Base-by-base conservation (phyloP, 2,797 vertebrate species). In the Carapus acus region DNA sequence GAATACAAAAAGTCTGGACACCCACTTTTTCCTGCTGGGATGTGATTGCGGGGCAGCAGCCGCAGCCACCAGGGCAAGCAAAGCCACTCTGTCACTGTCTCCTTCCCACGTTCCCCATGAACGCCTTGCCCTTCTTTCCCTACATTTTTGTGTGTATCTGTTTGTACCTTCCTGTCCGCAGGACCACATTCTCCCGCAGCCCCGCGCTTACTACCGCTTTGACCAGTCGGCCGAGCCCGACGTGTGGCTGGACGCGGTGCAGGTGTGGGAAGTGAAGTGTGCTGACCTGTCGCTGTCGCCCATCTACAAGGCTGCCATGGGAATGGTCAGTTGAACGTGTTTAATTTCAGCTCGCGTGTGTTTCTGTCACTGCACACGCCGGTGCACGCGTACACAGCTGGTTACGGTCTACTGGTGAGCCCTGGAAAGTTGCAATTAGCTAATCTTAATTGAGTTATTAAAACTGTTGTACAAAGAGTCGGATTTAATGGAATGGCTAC, bases 181-280 rank as follows among this genome's bases (percentile, higher is more conserved):
- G 93, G 90, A 91, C 22, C 88, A 89, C 54, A 88, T 92, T 14
- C 74, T 93, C 54, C 76, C 86, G 1, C 78, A 81, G 19, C 88
- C 92, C 0, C 90, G 91, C 0, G 76, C 90, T 13, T 94, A 94
- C 18, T 93, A 93, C 69, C 88, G 90, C 4, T 71, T 85, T 2
- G 93, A 92, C 19, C 89, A 86, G 1, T 87, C 88, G 0, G 73
- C 83, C 0, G 88, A 91, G 70, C 93, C 93, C 0, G 93, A 94
- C 49, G 85, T 91, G 56, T 96, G 93, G 93, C 80, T 96, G 48
- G 91, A 93, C 2, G 89, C 91, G 1, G 77, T 88, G 2, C 83
- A 91, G 19, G 93, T 94, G 5, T 96, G 93, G 93, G 93, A 96
- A 65, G 92, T 96, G 66, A 93, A 94, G 78, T 96, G 93, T 0